phyloP scores from a whole-genome alignment of 2,797 vertebrate genomes.

The Rhinella marina region DNA sequence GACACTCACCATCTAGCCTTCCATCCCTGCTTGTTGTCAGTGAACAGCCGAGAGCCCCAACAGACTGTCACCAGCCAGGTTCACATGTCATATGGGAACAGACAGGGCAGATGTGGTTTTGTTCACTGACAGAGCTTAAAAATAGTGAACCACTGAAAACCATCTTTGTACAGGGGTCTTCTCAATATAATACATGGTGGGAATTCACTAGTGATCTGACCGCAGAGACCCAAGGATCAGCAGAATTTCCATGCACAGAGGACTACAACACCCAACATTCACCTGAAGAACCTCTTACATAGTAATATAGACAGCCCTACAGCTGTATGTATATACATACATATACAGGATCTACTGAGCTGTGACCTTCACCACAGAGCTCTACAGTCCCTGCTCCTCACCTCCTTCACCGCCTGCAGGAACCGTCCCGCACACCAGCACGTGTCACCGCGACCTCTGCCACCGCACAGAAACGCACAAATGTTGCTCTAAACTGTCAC shows the following conservation, averaged over 20 bases:
- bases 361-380: not conserved
- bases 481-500: not conserved
- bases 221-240: no score
- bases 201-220: not conserved
- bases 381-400: not conserved
- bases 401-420: not conserved
- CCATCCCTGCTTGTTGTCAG: not conserved
- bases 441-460: not conserved
- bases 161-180: not conserved
- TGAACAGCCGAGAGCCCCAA: not conserved
- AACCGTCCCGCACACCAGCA: not conserved
- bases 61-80: no score
- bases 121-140: not conserved
- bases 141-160: not conserved
- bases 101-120: not conserved
- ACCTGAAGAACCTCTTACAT: no score
- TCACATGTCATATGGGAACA: no score
- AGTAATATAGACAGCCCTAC: no score
- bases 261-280: no score
- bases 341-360: not conserved
- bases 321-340: no score
- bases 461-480: not conserved
- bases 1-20: no score
- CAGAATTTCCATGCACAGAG: no score
- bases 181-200: not conserved